These are phyloP conservation scores for Hydraecia micacea DNA, from an alignment of 2,888 invertebrate species.

Conservation along the genomic window DNA sequence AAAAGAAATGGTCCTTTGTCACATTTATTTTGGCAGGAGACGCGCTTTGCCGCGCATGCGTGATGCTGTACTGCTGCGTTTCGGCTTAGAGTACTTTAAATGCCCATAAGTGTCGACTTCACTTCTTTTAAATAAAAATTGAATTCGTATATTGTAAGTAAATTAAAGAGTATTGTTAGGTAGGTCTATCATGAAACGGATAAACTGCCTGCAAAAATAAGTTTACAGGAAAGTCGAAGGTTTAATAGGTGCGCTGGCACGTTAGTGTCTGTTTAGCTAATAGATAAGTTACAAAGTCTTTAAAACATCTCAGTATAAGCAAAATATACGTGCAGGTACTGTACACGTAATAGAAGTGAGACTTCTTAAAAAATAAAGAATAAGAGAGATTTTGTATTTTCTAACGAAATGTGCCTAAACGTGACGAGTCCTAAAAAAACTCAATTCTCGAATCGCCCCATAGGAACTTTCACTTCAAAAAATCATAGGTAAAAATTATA, in stretches of 20 bases:
- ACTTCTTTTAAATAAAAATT: not conserved
- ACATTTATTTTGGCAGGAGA: constrained; percentile 53
- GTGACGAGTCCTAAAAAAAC: not conserved
- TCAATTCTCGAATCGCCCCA: not conserved
- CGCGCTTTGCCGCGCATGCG: constrained; percentile 1
- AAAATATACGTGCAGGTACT: not conserved
- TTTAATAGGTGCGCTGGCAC: not conserved
- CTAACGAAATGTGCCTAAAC: not conserved
- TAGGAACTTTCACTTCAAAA: not conserved
- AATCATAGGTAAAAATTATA: constrained; percentile 29
- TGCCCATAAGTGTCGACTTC: not conserved
- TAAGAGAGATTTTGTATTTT: not conserved
- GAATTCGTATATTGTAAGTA: not conserved
- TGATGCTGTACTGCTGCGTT: not conserved
- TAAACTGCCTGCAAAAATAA: not conserved
- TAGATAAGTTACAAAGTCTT: not conserved
- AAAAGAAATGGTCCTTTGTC: constrained; percentile 76
- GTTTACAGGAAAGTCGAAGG: not conserved
- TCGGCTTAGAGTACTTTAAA: not conserved
- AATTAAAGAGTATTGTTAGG: not conserved
- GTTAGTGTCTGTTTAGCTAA: not conserved
- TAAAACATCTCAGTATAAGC: not conserved
- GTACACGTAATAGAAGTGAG: not conserved
- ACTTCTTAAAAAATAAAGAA: not conserved
- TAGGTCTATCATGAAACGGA: not conserved